These are phyloP conservation scores for Paracanthobrama guichenoti DNA, from an alignment of 2,113 vertebrate species.

Conservation along the genomic window DNA sequence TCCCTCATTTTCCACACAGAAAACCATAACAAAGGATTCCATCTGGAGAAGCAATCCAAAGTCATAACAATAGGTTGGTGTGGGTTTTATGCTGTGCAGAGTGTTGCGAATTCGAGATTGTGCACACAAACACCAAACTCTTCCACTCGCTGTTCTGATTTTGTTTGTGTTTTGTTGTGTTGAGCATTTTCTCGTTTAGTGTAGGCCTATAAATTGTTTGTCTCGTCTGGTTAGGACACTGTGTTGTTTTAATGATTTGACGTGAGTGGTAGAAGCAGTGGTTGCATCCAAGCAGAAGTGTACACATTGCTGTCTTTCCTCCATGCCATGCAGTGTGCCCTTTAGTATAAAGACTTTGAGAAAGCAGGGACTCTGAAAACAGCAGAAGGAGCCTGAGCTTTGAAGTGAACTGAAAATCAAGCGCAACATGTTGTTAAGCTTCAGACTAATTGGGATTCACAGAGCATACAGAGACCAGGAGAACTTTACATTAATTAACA, in stretches of 20 bases:
- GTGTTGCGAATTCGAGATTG: not conserved
- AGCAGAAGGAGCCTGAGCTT: constrained; percentile 65
- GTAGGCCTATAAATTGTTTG: not conserved
- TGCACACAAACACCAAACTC: not conserved
- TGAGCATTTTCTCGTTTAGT: not conserved
- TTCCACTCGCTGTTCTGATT: not conserved
- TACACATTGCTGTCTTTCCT: constrained; percentile 46
- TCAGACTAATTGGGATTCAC: constrained; percentile 69
- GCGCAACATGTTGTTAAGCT: constrained; percentile 50
- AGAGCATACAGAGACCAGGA: constrained; percentile 54
- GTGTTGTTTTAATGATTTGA: not conserved
- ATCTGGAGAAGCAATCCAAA: not conserved
- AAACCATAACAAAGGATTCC: not conserved
- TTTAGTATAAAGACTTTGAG: constrained; percentile 56
- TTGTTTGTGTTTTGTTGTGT: not conserved
- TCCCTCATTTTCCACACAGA: not conserved
- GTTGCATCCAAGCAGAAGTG: constrained; percentile 4
- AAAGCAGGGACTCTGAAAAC: constrained; percentile 64
- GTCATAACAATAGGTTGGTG: not conserved
- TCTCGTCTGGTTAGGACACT: not conserved
- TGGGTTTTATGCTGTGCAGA: not conserved
- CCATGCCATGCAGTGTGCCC: not conserved
- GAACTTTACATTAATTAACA: constrained; percentile 76
- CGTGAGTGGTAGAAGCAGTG: not conserved
- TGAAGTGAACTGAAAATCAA: constrained; percentile 67